Conservation (phyloP, 1,140 invertebrate species). For the Zaprionus gabonicus region DNA sequence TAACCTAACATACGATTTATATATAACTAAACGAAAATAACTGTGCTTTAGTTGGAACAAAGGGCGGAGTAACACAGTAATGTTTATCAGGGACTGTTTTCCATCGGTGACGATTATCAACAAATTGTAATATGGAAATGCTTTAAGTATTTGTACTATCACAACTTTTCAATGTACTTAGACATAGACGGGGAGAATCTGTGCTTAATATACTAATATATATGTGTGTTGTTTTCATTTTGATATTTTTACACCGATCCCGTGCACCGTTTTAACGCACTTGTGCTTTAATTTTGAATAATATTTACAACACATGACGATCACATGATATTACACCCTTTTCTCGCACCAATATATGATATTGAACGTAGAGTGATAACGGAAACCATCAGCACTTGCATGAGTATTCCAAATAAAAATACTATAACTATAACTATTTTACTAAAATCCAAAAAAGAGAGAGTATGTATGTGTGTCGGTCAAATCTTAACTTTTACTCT, state of each 20-base stretch:
- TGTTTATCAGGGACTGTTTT: slow-evolving; percentile 62
- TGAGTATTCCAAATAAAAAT: slow-evolving; percentile 36
- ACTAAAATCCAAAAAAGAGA: slow-evolving; percentile 46
- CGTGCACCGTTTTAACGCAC: slow-evolving; percentile 35
- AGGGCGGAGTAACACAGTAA: slow-evolving; percentile 39
- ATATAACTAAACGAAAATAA: slow-evolving; percentile 20
- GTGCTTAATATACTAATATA: slow-evolving; percentile 17
- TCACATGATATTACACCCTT: slow-evolving; percentile 62
- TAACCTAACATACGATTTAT: slow-evolving; percentile 15
- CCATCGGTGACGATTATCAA: slow-evolving; percentile 40
- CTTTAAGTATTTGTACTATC: slow-evolving; percentile 56
- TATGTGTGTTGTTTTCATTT: slow-evolving; percentile 41
- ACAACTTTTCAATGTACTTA: slow-evolving; percentile 52
- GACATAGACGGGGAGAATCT: slow-evolving; percentile 6
- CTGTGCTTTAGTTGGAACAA: slow-evolving; percentile 51
- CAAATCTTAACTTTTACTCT: slow-evolving; percentile 52
- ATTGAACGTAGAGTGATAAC: slow-evolving; percentile 79
- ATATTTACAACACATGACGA: slow-evolving; percentile 15
- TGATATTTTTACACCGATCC: slow-evolving; percentile 10
- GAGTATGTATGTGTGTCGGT: slow-evolving; percentile 68
- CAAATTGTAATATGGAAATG: slow-evolving; percentile 46
- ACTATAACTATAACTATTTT: slow-evolving; percentile 58
- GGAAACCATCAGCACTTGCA: slow-evolving; percentile 23
- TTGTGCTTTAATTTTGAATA: slow-evolving; percentile 32
- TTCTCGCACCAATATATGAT: slow-evolving; percentile 78